Evolutionary conservation across 2,113 vertebrate species (phyloP).

Genomic region (Aptenodytes patagonicus): DNA sequence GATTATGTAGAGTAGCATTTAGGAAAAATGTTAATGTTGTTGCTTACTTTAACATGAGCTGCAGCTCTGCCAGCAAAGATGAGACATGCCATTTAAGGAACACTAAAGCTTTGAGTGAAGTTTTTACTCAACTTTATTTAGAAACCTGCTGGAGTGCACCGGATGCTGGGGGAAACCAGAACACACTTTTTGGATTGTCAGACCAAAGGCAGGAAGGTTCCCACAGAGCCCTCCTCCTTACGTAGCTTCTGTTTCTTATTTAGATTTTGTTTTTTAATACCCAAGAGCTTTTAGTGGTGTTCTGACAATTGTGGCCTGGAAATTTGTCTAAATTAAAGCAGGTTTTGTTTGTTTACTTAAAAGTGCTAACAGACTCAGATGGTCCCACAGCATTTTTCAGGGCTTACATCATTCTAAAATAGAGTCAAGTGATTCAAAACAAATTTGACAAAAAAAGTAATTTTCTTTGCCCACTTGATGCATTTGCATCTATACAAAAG

Average conservation of each 20-base stretch:
- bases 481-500: not conserved
- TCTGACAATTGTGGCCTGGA: not conserved
- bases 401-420: not conserved
- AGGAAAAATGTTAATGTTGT: not conserved
- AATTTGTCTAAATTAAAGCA: constrained; percentile 35
- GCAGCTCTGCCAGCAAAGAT: not conserved
- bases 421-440: not conserved
- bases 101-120: not conserved
- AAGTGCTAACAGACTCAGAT: not conserved
- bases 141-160: constrained; percentile 38
- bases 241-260: constrained; percentile 33
- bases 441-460: not conserved
- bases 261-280: constrained; percentile 15
- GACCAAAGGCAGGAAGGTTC: constrained; percentile 54
- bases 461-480: not conserved
- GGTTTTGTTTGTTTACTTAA: constrained; percentile 24
- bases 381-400: not conserved
- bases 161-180: constrained; percentile 52
- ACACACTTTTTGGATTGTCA: constrained; percentile 44
- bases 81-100: constrained; percentile 10
- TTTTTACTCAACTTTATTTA: constrained; percentile 38
- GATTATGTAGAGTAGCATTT: constrained; percentile 2
- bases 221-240: constrained; percentile 35
- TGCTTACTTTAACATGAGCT: constrained; percentile 24
- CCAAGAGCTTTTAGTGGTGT: not conserved